Conservation (phyloP, 1,140 invertebrate genomes). For the Bombus ignitus region DNA sequence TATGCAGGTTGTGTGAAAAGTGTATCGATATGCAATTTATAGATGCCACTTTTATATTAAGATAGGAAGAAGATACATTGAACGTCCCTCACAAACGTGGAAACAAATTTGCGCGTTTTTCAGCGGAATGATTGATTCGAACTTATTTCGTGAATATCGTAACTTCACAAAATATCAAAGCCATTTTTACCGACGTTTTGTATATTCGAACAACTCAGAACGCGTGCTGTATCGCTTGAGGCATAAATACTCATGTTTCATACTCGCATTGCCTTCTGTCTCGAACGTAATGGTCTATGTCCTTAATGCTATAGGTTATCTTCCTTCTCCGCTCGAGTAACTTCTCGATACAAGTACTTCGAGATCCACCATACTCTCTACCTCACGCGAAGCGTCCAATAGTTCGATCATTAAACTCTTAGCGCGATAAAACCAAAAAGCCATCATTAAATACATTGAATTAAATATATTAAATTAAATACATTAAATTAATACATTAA, state of each 20-base stretch:
- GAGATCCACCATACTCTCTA: not conserved
- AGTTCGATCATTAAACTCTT: not conserved
- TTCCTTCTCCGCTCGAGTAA: not conserved
- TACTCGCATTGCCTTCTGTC: not conserved
- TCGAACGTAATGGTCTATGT: conserved; percentile 2
- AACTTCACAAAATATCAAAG: not conserved
- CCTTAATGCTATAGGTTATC: conserved; percentile 12
- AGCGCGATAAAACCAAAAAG: not conserved
- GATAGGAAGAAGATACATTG: no score
- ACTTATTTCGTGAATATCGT: not conserved
- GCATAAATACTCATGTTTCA: not conserved
- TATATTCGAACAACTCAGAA: not conserved
- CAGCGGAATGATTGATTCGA: not conserved
- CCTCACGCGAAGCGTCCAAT: not conserved
- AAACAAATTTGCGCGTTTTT: not conserved
- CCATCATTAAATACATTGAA: no score
- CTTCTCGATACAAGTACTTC: not conserved
- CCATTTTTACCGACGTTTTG: not conserved
- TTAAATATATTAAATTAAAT: no score
- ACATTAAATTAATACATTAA: no score
- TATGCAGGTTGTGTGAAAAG: no score
- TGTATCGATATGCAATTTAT: no score
- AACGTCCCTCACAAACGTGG: not conserved
- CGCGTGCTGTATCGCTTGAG: not conserved
- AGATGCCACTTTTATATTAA: no score